phyloP scores from a whole-genome alignment of 2,888 invertebrate genomes.

The Lasioglossum pauxillum region DNA sequence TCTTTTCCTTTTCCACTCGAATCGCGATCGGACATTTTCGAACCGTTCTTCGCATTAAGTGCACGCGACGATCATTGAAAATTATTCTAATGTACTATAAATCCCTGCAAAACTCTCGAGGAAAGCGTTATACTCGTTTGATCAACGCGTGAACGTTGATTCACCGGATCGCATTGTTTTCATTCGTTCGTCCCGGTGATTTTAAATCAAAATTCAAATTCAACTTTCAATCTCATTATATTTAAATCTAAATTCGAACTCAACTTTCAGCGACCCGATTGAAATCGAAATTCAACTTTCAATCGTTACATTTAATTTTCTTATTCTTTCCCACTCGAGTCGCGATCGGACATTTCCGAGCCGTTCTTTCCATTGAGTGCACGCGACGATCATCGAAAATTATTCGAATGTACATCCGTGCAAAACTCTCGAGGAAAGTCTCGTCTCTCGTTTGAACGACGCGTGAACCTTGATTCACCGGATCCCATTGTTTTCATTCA shows the following conservation, averaged over 20 bases:
- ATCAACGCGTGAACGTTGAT: not conserved
- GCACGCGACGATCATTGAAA: not conserved
- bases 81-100: not conserved
- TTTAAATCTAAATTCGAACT: too few relatives aligned
- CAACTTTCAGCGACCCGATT: too few relatives aligned
- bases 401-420: not conserved
- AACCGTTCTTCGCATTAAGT: not conserved
- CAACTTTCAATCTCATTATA: too few relatives aligned
- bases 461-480: not conserved
- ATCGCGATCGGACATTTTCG: not conserved
- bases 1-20: not conserved
- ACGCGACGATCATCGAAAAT: not conserved
- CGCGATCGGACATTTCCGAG: too few relatives aligned
- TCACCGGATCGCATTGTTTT: not conserved
- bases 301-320: too few relatives aligned
- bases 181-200: slow-evolving; percentile 7
- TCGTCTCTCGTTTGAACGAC: not conserved
- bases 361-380: too few relatives aligned
- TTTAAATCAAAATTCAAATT: not conserved
- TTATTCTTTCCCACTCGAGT: too few relatives aligned
- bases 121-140: not conserved
- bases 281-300: too few relatives aligned
- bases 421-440: too few relatives aligned
- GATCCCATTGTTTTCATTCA: slow-evolving; percentile 1
- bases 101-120: not conserved